Evolutionary conservation across 2,888 invertebrate species (phyloP), one percentile per base, ranked within the genome.

Genomic region (Lithophane leautieri): DNA sequence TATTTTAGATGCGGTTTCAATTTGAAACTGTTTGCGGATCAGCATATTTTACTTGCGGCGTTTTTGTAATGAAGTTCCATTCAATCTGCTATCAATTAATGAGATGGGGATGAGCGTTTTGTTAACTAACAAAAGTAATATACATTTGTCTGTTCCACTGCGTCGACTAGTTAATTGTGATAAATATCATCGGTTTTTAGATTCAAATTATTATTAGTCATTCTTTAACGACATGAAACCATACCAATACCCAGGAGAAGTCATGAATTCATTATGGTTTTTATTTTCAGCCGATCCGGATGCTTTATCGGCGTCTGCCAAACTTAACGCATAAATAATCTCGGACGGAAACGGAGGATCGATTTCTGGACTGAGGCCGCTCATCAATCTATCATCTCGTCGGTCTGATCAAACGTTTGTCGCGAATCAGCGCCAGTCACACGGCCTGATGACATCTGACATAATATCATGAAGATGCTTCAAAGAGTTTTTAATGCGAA

Each of bases 21-120:
- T 95, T 93, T 90, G 93, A 91, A 93, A 93, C 92, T 91, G 92
- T 92, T 89, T 89, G 89, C 91, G 94, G 95, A 95, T 96, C 94
- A 95, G 92, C 95, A 95, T 95, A 95, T 95, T 95, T 95, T 93
- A 95, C 89, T 81, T 85, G 83, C 86, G 86, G 87, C 89, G 89
- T 90, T 89, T 92, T 93, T 94, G 93, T 94, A 90, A 88, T 88
- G 88, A 85, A 87, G 90, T 91, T 92, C 93, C 91, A 92, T 94
- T 93, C 93, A 92, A 91, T 89, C 88, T 90, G 91, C 90, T 93
- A 91, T 94, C 92, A 89, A 90, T 92, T 92, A 94, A 93, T 93
- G 89, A 91, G 90, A 89, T 87, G 80, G 91, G 92, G 92, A 92
- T 91, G 90, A 90, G 88, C 87, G 86, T 72, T 83, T 82, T 78